phyloP scores from a whole-genome alignment of 2,888 invertebrate genomes.

The Torymus tubicola region DNA sequence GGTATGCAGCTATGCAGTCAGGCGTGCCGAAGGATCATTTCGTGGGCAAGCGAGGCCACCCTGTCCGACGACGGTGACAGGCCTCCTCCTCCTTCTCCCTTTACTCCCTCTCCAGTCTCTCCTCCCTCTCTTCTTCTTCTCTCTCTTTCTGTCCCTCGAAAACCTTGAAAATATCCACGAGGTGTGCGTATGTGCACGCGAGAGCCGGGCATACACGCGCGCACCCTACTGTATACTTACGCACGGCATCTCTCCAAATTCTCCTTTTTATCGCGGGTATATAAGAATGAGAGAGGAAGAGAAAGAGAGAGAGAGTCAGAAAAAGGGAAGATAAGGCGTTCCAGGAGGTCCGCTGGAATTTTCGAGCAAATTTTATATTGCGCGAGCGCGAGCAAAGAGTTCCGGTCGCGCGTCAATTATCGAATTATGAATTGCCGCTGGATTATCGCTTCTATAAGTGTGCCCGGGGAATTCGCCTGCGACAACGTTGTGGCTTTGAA shows the following conservation, averaged over 20 bases:
- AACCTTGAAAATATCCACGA: slow-evolving; percentile 42
- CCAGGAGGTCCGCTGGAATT: background rate
- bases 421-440: slow-evolving; percentile 10
- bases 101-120: slow-evolving; percentile 30
- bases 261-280: slow-evolving; percentile 7
- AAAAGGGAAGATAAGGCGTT: background rate
- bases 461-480: background rate
- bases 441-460: slow-evolving; percentile 6
- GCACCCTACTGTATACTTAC: background rate
- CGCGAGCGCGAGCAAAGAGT: background rate
- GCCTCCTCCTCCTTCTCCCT: slow-evolving; percentile 63
- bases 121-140: slow-evolving; percentile 4
- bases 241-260: slow-evolving; percentile 8
- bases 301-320: background rate
- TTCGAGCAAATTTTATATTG: slow-evolving; percentile 10
- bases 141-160: slow-evolving; percentile 9
- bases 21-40: slow-evolving; percentile 72
- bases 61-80: slow-evolving; percentile 66
- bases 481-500: background rate
- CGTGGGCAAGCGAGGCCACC: slow-evolving; percentile 71
- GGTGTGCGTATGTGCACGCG: background rate
- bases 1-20: slow-evolving; percentile 73
- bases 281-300: background rate
- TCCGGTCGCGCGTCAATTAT: background rate
- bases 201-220: background rate